Evolutionary conservation across 1,140 invertebrate genomes (phyloP), one percentile per base, ranked within the genome.

Genomic region (Pectinophora gossypiella): DNA sequence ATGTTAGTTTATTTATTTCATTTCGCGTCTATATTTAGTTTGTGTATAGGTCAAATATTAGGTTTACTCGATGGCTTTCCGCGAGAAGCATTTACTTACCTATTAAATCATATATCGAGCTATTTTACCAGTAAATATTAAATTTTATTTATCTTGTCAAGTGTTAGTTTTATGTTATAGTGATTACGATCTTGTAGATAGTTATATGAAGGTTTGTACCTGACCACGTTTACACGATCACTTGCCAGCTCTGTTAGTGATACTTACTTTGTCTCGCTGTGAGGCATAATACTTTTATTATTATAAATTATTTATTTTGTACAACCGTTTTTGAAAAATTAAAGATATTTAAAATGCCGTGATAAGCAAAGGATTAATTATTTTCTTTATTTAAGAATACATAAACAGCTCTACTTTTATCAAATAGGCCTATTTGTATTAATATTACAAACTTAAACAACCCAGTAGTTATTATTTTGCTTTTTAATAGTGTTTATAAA

Each of bases 71-170:
- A 47, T 50, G 56, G 59, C 51, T 60, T 57, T 70, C 56, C 60
- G 54, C 48, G 60, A 60, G 54, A 66, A 66, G 66, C 74, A 72
- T 74, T 76, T 72, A 63, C 55, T 59, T 56, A 68, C 58, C 59
- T 61, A 68, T 68, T 68, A 70, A 68, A 72, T 68, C 68, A 74
- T n/a, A n/a, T n/a, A n/a, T 56, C 53, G 68, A 64, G 56, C 60
- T 65, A 67, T 68, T 72, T 71, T 76, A 64, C 70, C 65, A 77
- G 54, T 70, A 68, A 73, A 68, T 68, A 72, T 76, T 32, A 76
- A 70, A 79, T 81, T 76, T 85, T 81, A 81, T 82, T 81, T 81
- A 79, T 82, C 69, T 70, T 78, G 80, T 76, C 69, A 73, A 56
- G 55, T 68, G 68, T 74, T 74, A 76, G 65, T 72, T 84, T n/a